Conservation (phyloP, 2,113 vertebrate genomes). For the Panthera tigris region DNA sequence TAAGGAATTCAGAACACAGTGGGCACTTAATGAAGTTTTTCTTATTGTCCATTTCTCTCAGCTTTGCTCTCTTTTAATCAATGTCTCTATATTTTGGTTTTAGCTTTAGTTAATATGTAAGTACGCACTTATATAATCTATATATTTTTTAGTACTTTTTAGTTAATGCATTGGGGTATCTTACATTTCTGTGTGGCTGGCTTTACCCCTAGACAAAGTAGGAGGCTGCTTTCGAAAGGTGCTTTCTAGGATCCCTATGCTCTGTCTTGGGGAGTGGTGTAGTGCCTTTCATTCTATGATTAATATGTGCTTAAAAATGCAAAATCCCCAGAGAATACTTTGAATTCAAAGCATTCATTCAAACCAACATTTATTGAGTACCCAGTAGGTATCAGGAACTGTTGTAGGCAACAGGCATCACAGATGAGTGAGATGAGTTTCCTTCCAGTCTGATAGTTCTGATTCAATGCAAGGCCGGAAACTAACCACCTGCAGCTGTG, state of each 20-base stretch:
- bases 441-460: background rate
- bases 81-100: background rate
- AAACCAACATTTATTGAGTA: background rate
- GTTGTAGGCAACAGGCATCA: background rate
- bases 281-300: background rate
- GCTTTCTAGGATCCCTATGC: background rate
- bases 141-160: background rate
- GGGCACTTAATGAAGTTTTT: background rate
- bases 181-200: background rate
- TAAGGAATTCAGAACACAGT: background rate
- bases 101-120: background rate
- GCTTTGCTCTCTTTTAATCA: background rate
- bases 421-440: background rate
- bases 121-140: background rate
- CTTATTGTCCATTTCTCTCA: background rate
- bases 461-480: background rate
- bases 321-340: background rate
- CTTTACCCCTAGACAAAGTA: background rate
- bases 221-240: background rate
- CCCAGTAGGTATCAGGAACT: background rate
- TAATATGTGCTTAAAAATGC: background rate
- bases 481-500: background rate
- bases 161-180: background rate
- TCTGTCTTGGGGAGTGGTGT: background rate
- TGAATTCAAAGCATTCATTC: conserved; percentile 34